Conservation (phyloP, 2,797 vertebrate species). For the Tenualosa thibaudeaui region DNA sequence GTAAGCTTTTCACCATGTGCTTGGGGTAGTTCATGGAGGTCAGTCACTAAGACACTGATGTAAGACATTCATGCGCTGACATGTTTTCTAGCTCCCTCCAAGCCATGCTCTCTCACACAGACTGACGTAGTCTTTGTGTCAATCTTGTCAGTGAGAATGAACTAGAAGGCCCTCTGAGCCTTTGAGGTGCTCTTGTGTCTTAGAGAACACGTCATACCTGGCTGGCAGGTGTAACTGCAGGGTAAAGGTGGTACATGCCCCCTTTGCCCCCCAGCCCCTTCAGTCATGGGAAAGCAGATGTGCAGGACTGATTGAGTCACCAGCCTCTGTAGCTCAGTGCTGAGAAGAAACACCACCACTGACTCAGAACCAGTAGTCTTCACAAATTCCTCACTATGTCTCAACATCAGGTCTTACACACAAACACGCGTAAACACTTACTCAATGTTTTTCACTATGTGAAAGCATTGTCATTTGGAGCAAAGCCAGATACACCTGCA, state of each 20-base stretch:
- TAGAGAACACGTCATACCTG: constrained; percentile 1
- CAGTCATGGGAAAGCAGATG: constrained; percentile 17
- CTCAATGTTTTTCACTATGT: neutral
- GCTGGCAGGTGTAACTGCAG: neutral
- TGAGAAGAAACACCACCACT: neutral
- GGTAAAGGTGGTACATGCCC: neutral
- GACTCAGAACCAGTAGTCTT: neutral
- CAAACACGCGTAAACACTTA: neutral
- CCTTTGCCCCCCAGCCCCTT: neutral
- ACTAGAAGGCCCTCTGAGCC: neutral
- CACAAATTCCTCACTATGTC: neutral
- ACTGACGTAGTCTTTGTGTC: neutral
- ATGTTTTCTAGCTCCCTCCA: neutral
- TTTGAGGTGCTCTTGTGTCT: neutral
- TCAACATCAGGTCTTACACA: neutral
- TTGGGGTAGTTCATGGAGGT: neutral
- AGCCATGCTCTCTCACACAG: neutral
- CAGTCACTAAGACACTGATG: neutral
- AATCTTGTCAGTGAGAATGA: neutral
- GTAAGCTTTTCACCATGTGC: constrained; percentile 59
- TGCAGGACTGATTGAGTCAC: neutral
- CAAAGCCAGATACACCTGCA: constrained; percentile 9
- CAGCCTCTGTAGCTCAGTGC: neutral
- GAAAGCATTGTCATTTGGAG: neutral
- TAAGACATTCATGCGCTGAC: neutral